Evolutionary conservation across 2,888 invertebrate genomes (phyloP).

Genomic region (Eristalis arbustorum): DNA sequence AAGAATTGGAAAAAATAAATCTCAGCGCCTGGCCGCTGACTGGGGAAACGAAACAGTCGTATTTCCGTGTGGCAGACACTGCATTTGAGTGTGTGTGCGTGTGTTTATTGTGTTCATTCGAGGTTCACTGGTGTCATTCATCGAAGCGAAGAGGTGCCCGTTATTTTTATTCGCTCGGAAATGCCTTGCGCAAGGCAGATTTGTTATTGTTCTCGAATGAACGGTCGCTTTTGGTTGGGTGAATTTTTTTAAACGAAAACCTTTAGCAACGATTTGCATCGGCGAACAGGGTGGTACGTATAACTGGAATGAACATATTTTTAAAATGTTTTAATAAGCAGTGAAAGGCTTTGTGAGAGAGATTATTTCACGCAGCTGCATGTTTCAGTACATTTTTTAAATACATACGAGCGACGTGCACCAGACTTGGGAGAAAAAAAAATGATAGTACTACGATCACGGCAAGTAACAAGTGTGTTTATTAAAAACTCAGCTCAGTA

Average conservation of each 20-base stretch:
- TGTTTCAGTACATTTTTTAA: too few species aligned
- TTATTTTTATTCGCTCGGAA: constrained; percentile 34
- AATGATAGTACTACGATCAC: too few species aligned
- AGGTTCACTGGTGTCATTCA: background rate
- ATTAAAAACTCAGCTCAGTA: too few species aligned
- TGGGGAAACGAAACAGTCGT: background rate
- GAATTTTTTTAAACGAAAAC: background rate
- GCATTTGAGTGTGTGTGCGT: background rate
- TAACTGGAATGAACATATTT: background rate
- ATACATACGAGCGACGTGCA: too few species aligned
- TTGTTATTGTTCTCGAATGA: background rate
- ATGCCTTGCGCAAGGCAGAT: background rate
- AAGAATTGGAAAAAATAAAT: constrained; percentile 32
- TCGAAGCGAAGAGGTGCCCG: constrained; percentile 24
- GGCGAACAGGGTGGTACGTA: background rate
- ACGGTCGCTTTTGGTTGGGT: background rate
- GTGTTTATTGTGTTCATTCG: constrained; percentile 5
- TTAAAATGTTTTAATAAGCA: background rate
- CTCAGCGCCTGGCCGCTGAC: background rate
- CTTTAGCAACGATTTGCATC: background rate
- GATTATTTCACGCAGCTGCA: too few species aligned
- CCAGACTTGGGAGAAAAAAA: too few species aligned
- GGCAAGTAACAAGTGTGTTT: too few species aligned
- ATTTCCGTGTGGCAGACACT: background rate
- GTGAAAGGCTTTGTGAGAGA: background rate